These are phyloP conservation scores for Channallabes apus DNA, from an alignment of 2,797 vertebrate species.

Conservation along the genomic window DNA sequence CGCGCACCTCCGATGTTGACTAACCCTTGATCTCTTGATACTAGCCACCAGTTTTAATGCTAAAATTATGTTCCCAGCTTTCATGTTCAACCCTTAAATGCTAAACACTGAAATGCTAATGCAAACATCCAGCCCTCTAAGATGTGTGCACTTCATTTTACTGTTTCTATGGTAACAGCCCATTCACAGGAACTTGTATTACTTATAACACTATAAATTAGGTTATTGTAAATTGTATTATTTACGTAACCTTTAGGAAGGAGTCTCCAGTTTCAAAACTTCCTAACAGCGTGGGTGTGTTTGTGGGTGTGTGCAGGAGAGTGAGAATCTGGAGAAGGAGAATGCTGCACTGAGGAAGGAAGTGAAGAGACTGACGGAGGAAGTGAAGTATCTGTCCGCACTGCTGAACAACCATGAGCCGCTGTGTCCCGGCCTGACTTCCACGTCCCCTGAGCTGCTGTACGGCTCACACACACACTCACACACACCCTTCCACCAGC, in stretches of 20 bases:
- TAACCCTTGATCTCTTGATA: not conserved
- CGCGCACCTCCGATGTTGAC: not conserved
- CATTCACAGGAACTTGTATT: not conserved
- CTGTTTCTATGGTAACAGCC: not conserved
- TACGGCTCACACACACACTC: slow-evolving; percentile 79
- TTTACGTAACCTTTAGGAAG: slow-evolving; percentile 5
- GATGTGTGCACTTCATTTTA: too few species aligned
- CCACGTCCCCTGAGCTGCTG: slow-evolving; percentile 78
- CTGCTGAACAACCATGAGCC: slow-evolving; percentile 91
- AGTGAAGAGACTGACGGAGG: slow-evolving; percentile 91
- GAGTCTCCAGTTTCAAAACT: not conserved
- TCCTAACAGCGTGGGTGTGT: slow-evolving; percentile 11
- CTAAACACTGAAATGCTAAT: not conserved
- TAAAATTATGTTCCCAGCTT: not conserved
- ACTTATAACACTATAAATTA: not conserved
- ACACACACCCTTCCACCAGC: slow-evolving; percentile 83
- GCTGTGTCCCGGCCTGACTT: slow-evolving; percentile 80
- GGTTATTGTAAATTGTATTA: too few species aligned
- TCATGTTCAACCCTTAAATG: not conserved
- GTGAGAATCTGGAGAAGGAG: slow-evolving; percentile 91
- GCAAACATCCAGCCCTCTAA: not conserved
- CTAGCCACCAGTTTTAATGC: not conserved
- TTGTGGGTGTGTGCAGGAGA: slow-evolving; percentile 79
- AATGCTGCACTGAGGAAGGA: slow-evolving; percentile 91
- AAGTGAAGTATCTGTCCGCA: slow-evolving; percentile 88